Percentiles rank a stretch among this genome's conserved stretches.
These are phyloP conservation scores for Notolepis coatsorum DNA, from an alignment of 2,797 vertebrate genomes.

Conservation along the genomic window DNA sequence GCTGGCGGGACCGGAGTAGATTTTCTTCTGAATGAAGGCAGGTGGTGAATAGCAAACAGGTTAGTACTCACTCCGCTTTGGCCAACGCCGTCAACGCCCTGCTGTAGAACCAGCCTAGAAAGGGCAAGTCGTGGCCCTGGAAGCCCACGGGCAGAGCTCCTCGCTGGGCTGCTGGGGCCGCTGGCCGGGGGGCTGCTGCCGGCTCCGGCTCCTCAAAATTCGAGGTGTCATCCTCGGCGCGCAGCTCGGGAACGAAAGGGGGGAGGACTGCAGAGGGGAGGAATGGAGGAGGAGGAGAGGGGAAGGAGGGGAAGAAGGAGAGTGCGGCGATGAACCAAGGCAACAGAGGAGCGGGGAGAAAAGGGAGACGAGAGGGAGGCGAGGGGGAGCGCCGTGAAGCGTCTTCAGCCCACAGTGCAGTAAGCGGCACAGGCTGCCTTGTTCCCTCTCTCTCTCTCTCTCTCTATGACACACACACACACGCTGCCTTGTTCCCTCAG, in stretches of 20 bases:
- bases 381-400: slow-evolving; percentile 56
- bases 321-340: slow-evolving; percentile 25
- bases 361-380: slow-evolving; percentile 49
- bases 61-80: slow-evolving; percentile 95
- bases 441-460: slow-evolving; percentile 36
- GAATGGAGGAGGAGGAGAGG: slow-evolving; percentile 77
- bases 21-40: slow-evolving; percentile 14
- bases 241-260: slow-evolving; percentile 96
- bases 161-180: slow-evolving; percentile 88
- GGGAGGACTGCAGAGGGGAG: slow-evolving; percentile 90
- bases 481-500: slow-evolving; percentile 69
- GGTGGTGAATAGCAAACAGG: slow-evolving; percentile 49
- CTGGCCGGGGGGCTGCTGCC: slow-evolving; percentile 88
- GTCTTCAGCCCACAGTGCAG: slow-evolving; percentile 78
- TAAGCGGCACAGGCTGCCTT: slow-evolving; percentile 76
- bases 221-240: slow-evolving; percentile 98
- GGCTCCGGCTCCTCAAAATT: slow-evolving; percentile 99
- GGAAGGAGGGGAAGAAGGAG: slow-evolving; percentile 76
- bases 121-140: slow-evolving; percentile 94
- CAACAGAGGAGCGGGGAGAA: slow-evolving; percentile 45
- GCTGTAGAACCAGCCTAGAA: slow-evolving; percentile 98
- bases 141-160: slow-evolving; percentile 91
- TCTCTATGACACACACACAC: slow-evolving; percentile 65
- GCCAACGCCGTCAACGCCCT: slow-evolving; percentile 90
- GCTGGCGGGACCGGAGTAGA: not conserved